These are phyloP conservation scores for Misgurnus anguillicaudatus DNA, from an alignment of 2,113 vertebrate species.

Conservation along the genomic window DNA sequence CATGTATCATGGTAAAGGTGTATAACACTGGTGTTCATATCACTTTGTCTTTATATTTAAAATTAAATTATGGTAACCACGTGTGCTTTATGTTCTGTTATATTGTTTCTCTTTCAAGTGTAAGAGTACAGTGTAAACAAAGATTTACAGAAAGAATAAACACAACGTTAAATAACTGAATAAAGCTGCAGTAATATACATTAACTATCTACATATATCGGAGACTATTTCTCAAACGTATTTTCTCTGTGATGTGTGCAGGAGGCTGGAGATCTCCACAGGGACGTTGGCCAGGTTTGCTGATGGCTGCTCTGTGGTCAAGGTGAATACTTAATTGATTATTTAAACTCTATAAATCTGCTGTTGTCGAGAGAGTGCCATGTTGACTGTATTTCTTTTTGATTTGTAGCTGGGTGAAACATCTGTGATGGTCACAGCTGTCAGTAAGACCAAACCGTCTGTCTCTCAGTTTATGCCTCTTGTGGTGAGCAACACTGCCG, in stretches of 20 bases:
- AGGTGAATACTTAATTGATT: constrained; percentile 73
- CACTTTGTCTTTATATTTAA: too few species aligned
- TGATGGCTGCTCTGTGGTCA: constrained; percentile 91
- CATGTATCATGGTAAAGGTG: too few species aligned
- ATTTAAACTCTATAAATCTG: neutral
- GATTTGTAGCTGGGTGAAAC: constrained; percentile 85
- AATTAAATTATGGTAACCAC: too few species aligned
- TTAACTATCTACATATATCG: too few species aligned
- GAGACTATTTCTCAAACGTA: neutral
- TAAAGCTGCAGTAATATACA: too few species aligned
- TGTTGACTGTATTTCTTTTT: neutral
- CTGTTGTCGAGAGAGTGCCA: neutral
- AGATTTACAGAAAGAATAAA: too few species aligned
- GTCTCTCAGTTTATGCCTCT: constrained; percentile 92
- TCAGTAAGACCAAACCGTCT: constrained; percentile 93
- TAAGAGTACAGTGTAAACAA: too few species aligned
- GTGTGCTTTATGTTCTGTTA: too few species aligned
- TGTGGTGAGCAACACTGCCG: constrained; percentile 80
- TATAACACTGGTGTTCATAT: too few species aligned
- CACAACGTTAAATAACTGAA: too few species aligned
- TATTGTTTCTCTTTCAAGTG: too few species aligned
- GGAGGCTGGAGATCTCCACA: constrained; percentile 89
- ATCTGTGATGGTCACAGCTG: constrained; percentile 95
- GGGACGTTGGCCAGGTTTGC: constrained; percentile 93
- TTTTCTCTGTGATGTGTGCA: constrained; percentile 57